Conservation (phyloP, 2,113 vertebrate genomes). For the Sminthopsis crassicaudata region DNA sequence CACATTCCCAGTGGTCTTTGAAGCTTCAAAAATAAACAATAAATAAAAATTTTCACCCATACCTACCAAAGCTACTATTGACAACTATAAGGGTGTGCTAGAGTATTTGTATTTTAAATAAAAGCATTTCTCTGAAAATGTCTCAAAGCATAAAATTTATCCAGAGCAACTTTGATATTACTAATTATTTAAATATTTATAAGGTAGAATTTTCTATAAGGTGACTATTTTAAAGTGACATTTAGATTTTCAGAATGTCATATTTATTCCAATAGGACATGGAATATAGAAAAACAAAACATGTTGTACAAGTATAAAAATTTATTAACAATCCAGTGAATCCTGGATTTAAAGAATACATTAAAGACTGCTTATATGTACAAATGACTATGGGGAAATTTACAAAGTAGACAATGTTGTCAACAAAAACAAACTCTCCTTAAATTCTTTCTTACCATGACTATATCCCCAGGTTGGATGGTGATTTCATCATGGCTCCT, state of each 20-base stretch:
- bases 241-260: background rate
- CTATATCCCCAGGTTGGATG: constrained; percentile 95
- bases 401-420: background rate
- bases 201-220: constrained; percentile 30
- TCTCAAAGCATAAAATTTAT: background rate
- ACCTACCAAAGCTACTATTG: background rate
- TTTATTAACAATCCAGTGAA: background rate
- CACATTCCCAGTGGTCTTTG: constrained; percentile 9
- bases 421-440: background rate
- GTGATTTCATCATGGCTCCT: constrained; percentile 98
- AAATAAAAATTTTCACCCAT: constrained; percentile 24
- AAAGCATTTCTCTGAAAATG: constrained; percentile 4
- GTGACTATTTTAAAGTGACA: constrained; percentile 12
- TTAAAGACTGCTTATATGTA: background rate
- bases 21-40: background rate
- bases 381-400: background rate
- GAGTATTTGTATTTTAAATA: constrained; percentile 10
- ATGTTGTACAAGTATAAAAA: background rate
- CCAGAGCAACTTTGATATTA: constrained; percentile 23
- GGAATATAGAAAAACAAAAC: background rate
- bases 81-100: background rate
- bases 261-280: background rate
- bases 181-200: background rate
- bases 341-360: background rate
- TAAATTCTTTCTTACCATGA: constrained; percentile 90